These are phyloP conservation scores for Maniola jurtina DNA, from an alignment of 1,140 invertebrate species.

Conservation along the genomic window DNA sequence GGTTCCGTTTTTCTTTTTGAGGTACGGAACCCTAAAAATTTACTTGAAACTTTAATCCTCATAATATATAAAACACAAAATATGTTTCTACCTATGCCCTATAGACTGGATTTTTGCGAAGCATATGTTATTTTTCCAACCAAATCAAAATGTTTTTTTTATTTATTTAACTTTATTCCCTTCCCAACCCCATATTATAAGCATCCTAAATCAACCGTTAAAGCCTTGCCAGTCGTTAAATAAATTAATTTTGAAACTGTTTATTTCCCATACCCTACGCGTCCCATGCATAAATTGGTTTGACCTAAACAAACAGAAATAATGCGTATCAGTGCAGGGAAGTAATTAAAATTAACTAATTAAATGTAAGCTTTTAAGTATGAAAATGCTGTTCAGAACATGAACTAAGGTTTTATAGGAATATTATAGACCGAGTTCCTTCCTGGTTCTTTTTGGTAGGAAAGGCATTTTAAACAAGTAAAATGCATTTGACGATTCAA, in stretches of 20 bases:
- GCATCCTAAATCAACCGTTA: not conserved
- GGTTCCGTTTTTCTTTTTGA: no score
- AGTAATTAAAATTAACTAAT: conserved; percentile 7
- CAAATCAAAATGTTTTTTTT: not conserved
- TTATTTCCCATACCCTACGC: conserved; percentile 12
- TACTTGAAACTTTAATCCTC: not conserved
- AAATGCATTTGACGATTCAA: no score
- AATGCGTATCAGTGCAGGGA: not conserved
- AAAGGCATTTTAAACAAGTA: no score
- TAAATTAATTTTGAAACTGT: conserved; percentile 13
- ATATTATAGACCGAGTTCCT: no score
- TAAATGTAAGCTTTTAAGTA: not conserved
- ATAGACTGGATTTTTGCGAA: not conserved
- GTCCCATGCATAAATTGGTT: conserved; percentile 10
- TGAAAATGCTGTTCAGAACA: no score
- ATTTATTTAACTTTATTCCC: not conserved
- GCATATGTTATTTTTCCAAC: not conserved
- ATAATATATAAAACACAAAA: no score
- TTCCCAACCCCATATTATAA: not conserved
- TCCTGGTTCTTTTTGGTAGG: no score
- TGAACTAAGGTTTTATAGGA: no score
- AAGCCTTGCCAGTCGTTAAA: not conserved
- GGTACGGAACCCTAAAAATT: no score
- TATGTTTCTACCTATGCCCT: no score
- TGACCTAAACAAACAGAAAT: conserved; percentile 16